Percentiles rank a stretch among this genome's conserved stretches.
Evolutionary conservation across 2,113 vertebrate genomes (phyloP).

Genomic region (Nycticorax nycticorax): DNA sequence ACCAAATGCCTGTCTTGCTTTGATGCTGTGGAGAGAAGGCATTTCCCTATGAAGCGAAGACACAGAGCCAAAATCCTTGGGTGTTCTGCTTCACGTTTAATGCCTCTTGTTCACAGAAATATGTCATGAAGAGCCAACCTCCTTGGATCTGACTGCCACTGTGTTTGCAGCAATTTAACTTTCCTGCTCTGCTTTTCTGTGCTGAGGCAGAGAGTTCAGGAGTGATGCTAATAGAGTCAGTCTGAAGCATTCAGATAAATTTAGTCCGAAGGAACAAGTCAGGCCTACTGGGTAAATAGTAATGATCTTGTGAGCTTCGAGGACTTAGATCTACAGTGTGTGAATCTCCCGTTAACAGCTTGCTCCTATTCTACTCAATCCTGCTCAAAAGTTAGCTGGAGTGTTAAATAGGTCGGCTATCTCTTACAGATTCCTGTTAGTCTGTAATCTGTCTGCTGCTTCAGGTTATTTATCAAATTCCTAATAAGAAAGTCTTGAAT

Average conservation of each 20-base stretch:
- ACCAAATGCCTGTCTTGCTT: background rate
- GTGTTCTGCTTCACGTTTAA: slow-evolving; percentile 15
- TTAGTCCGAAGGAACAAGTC: background rate
- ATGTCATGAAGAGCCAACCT: background rate
- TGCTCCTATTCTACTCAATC: slow-evolving; percentile 1
- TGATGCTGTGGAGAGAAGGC: background rate
- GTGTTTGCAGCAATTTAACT: slow-evolving; percentile 10
- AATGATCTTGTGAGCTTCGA: slow-evolving; percentile 11
- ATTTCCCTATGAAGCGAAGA: background rate
- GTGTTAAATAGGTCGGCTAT: slow-evolving; percentile 13
- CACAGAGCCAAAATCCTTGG: background rate
- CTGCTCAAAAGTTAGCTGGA: background rate
- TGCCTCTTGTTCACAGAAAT: slow-evolving; percentile 12
- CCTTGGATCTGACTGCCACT: slow-evolving; percentile 7
- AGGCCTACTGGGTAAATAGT: slow-evolving; percentile 11
- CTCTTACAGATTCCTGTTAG: background rate
- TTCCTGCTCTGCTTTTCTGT: slow-evolving; percentile 15
- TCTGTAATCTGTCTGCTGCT: slow-evolving; percentile 5
- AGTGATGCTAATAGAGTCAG: slow-evolving; percentile 53
- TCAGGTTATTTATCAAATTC: slow-evolving; percentile 18
- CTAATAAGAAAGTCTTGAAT: background rate
- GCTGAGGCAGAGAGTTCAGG: background rate
- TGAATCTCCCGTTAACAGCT: background rate
- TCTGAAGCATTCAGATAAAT: slow-evolving; percentile 59
- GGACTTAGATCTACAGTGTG: background rate